Evolutionary conservation across 1,140 invertebrate genomes (phyloP), one percentile per base, ranked within the genome.

Genomic region (Dreissena rostriformis): DNA sequence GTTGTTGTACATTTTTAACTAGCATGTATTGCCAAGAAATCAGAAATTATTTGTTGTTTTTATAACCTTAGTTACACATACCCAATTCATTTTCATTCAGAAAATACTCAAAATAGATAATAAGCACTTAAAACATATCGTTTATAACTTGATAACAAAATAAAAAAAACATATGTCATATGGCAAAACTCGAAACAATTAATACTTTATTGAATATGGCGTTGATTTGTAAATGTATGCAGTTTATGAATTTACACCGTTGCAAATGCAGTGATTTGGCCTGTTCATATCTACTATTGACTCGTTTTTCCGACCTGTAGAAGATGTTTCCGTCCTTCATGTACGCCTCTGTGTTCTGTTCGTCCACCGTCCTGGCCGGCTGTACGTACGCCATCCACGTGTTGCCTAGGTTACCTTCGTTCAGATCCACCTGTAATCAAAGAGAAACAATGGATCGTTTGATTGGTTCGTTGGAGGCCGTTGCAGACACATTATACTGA

Each of bases 281-380:
- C n/a, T n/a, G n/a, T n/a, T n/a, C n/a, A n/a, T n/a, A n/a, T n/a
- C n/a, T n/a, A n/a, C n/a, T n/a, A n/a, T n/a, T n/a, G n/a, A n/a
- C n/a, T n/a, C n/a, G n/a, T n/a, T n/a, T n/a, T n/a, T n/a, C n/a
- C 49, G 53, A 82, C 80, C 93, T 85, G 86, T 93, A 94, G 86
- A 92, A 94, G 22, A 94, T 88, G 63, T 93, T 86, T 19, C 93
- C 93, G 72, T 92, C 89, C 71, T 92, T 91, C 73, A 90, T 87
- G 61, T 92, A 92, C 0, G 93, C 93, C 82, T 94, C 93, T 84
- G 94, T 86, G 75, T 94, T 94, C 85, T 94, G 93, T 80, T 94
- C 94, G 52, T 93, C 91, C 51, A 91, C 90, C 51, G 92, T 86
- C 19, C 93, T 85, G 11, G 94, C 93, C n/a, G 91, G 86, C 19